phyloP scores from a whole-genome alignment of 1,140 invertebrate species.

The Bursaphelenchus mucronatus region DNA sequence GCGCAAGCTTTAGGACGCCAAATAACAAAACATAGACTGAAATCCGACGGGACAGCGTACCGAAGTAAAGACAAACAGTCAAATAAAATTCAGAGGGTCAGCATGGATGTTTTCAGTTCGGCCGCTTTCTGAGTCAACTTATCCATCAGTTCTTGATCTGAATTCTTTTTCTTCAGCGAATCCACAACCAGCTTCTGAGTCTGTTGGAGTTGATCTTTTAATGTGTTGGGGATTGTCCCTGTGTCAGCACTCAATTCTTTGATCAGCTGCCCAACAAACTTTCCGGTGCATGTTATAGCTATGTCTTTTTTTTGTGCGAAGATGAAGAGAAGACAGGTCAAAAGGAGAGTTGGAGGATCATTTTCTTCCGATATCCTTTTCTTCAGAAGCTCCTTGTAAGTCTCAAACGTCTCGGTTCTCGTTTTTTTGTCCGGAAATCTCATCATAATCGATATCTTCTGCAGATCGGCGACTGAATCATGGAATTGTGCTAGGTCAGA shows the following conservation, averaged over 20 bases:
- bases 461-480: slow-evolving; percentile 30
- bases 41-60: too few species aligned
- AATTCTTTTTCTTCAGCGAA: slow-evolving; percentile 21
- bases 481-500: slow-evolving; percentile 28
- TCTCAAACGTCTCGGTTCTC: slow-evolving; percentile 7
- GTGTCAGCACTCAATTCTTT: slow-evolving; percentile 15
- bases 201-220: slow-evolving; percentile 15
- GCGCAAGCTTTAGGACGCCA: too few species aligned
- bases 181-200: slow-evolving; percentile 23
- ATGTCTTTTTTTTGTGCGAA: slow-evolving; percentile 6
- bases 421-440: slow-evolving; percentile 42
- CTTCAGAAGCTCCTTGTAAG: slow-evolving; percentile 4
- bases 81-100: too few species aligned
- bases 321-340: slow-evolving; percentile 14
- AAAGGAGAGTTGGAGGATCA: slow-evolving; percentile 25
- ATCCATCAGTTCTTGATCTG: slow-evolving; percentile 14
- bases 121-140: slow-evolving; percentile 11
- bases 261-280: slow-evolving; percentile 30
- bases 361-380: slow-evolving; percentile 10
- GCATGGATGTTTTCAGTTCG: not conserved
- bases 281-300: slow-evolving; percentile 21
- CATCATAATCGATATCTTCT: slow-evolving; percentile 27
- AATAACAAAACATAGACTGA: too few species aligned
- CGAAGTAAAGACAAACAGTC: too few species aligned
- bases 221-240: not conserved